phyloP scores from a whole-genome alignment of 2,113 vertebrate species.

The Entelurus aequoreus region DNA sequence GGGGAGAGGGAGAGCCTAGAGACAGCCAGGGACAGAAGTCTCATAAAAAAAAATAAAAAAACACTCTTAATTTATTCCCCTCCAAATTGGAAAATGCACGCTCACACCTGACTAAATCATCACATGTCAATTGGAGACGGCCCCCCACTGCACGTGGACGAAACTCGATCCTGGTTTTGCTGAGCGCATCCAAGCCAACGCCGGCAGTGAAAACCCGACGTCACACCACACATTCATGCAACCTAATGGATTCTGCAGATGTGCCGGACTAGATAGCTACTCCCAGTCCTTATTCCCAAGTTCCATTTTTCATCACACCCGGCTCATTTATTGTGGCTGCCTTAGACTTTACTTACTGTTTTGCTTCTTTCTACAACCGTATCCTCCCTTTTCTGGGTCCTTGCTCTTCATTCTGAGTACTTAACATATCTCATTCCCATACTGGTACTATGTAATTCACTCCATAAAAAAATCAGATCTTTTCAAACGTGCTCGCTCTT shows the following conservation, averaged over 20 bases:
- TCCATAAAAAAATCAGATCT: too few relatives aligned
- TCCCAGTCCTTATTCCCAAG: constrained; percentile 27
- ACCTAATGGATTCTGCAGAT: constrained; percentile 96
- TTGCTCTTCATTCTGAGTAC: constrained; percentile 1
- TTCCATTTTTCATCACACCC: constrained; percentile 52
- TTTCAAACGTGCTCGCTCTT: background rate
- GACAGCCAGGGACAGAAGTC: constrained; percentile 78
- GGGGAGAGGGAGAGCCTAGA: constrained; percentile 37
- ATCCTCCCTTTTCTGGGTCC: background rate
- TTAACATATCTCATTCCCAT: background rate
- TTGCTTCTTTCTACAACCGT: constrained; percentile 24
- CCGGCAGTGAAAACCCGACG: constrained; percentile 77
- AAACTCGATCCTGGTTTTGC: constrained; percentile 96
- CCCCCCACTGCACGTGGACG: constrained; percentile 93
- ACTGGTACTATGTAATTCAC: too few relatives aligned
- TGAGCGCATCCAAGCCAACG: constrained; percentile 81
- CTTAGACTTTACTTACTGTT: constrained; percentile 46
- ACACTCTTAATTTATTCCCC: constrained; percentile 98
- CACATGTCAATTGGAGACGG: constrained; percentile 92
- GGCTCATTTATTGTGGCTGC: constrained; percentile 16
- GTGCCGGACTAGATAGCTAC: constrained; percentile 66
- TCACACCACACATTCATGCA: constrained; percentile 51
- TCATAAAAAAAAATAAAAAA: constrained; percentile 94
- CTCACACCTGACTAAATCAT: constrained; percentile 99
- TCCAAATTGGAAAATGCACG: constrained; percentile 99